These are phyloP conservation scores for Caracal caracal DNA, from an alignment of 2,113 vertebrate genomes.

Conservation along the genomic window DNA sequence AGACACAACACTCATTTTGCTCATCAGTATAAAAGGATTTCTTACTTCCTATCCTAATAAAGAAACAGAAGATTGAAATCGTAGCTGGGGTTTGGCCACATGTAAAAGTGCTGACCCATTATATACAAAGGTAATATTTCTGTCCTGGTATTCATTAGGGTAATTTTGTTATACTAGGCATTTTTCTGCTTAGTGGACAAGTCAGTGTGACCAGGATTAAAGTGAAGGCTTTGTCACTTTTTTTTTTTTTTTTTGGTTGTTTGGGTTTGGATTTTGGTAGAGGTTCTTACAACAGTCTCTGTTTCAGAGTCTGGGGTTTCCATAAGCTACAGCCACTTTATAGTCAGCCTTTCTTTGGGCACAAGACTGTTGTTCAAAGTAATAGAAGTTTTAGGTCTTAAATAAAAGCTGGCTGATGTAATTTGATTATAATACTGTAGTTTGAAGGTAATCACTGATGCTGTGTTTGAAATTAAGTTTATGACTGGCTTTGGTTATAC, in stretches of 20 bases:
- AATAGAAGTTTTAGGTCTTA: not conserved
- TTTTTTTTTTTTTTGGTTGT: not conserved
- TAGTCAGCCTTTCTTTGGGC: not conserved
- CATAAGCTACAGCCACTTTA: not conserved
- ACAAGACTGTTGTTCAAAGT: not conserved
- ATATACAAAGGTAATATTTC: not conserved
- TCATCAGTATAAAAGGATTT: not conserved
- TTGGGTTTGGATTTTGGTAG: not conserved
- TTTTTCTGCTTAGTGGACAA: not conserved
- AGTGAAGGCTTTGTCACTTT: not conserved
- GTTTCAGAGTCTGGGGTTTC: not conserved
- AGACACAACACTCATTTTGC: not conserved
- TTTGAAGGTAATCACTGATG: not conserved
- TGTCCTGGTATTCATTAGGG: not conserved
- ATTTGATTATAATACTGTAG: not conserved
- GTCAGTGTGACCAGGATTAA: not conserved
- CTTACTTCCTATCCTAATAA: not conserved
- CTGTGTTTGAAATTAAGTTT: constrained; percentile 11
- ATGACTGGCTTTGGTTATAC: not conserved
- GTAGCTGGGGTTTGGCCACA: not conserved
- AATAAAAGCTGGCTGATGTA: not conserved
- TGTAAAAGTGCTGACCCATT: not conserved
- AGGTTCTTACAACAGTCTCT: not conserved
- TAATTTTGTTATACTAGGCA: not conserved
- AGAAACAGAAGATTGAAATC: not conserved